Evolutionary conservation across 2,797 vertebrate species (phyloP), one percentile per base, ranked within the genome.

Genomic region (Myotis planiceps): DNA sequence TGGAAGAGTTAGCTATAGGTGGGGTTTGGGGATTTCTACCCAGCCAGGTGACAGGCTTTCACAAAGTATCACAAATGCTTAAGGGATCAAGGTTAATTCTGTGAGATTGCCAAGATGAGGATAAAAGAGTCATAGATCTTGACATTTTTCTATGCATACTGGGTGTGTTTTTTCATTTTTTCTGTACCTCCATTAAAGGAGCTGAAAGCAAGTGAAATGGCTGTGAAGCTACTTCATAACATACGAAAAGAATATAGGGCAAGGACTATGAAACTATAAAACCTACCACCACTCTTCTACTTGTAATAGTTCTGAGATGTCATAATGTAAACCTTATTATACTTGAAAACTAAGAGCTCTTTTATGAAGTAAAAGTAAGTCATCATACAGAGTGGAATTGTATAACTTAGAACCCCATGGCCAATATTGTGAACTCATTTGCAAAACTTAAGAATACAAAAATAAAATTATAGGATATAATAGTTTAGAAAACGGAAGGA

Each of bases 271-370:
- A 85, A 88, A 75, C 82, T 74, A 18, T 45, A 75, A 90, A 86
- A 42, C 42, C 27, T 23, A 84, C 65, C 13, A 55, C 42, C 25
- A 84, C 23, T 6, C 29, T 66, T 87, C 69, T 18, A 7, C 34
- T 93, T 75, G 49, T 9, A 79, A 71, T 1, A 91, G n/a, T 69
- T 91, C 47, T 84, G 65, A 83, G 68, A 66, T 95, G 4, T 71
- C 94, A 90, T 66, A 34, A 86, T 25, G 7, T 37, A 83, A 75
- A 93, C 23, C 8, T 90, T 37, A 79, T 6, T 49, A 63, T 60
- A 93, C 87, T 79, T 79, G 42, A 90, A 96, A 90, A 90, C 42
- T 32, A 92, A 63, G 29, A 93, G 58, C 8, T 92, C 29, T 88
- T 96, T 75, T 45, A 82, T 34, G 51, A 95, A 58, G 71, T 74